Evolutionary conservation across 2,113 vertebrate genomes (phyloP).

Genomic region (Bos taurus): ARS-UCD2.0 NC_037346.1:61052001-61052500

Average conservation of each 20-base stretch:
- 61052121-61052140: background rate
- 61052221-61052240: background rate
- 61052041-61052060: rapidly evolving
- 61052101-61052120: background rate
- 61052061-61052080: background rate
- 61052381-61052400: background rate
- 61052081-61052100: background rate
- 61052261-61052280: background rate
- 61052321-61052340: background rate
- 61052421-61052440: background rate
- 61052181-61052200: background rate
- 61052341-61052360: background rate
- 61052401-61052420: background rate
- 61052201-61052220: background rate
- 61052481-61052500: conserved; percentile 40
- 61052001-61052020: background rate
- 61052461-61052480: background rate
- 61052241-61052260: background rate
- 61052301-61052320: background rate
- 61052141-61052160: background rate
- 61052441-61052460: background rate
- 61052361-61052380: background rate
- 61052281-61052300: background rate
- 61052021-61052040: background rate
- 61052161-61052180: background rate